These are phyloP conservation scores for Apostichopus japonicus DNA, from an alignment of 35 echinoderm and acorn worm species.

Conservation along the genomic window DNA sequence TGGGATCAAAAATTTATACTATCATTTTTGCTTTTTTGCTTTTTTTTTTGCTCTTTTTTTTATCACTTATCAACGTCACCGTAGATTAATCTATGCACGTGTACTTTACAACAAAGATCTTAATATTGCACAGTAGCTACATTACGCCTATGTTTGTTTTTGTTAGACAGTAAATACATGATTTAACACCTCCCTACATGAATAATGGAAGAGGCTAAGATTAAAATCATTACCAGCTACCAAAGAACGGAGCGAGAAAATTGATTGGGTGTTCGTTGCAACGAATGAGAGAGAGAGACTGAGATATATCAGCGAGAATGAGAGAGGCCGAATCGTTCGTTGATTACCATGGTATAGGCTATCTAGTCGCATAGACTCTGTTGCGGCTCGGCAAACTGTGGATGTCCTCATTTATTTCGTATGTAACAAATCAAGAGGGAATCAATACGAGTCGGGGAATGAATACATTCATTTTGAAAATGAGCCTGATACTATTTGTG, in stretches of 20 bases:
- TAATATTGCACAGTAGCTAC: too few relatives aligned
- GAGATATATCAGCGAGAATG: background rate
- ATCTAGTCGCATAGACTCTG: conserved; percentile 2
- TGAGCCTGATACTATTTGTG: background rate
- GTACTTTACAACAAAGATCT: too few relatives aligned
- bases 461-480: background rate
- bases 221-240: conserved; percentile 29
- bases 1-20: too few relatives aligned
- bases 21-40: too few relatives aligned
- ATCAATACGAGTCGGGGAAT: conserved; percentile 14
- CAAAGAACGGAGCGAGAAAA: background rate
- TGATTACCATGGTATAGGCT: conserved; percentile 20
- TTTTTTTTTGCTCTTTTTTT: too few relatives aligned
- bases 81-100: too few relatives aligned
- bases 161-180: background rate
- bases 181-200: background rate
- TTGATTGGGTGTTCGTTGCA: conserved; percentile 40
- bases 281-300: conserved; percentile 7
- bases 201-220: conserved; percentile 38
- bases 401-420: conserved; percentile 33
- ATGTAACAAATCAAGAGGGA: conserved; percentile 15
- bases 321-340: background rate
- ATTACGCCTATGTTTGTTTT: too few relatives aligned
- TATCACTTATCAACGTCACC: too few relatives aligned
- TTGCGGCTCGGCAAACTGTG: background rate